Percentiles rank a stretch among this genome's conserved stretches.
Evolutionary conservation across 2,113 vertebrate genomes (phyloP).

Genomic region (Crotalus helleri): DNA sequence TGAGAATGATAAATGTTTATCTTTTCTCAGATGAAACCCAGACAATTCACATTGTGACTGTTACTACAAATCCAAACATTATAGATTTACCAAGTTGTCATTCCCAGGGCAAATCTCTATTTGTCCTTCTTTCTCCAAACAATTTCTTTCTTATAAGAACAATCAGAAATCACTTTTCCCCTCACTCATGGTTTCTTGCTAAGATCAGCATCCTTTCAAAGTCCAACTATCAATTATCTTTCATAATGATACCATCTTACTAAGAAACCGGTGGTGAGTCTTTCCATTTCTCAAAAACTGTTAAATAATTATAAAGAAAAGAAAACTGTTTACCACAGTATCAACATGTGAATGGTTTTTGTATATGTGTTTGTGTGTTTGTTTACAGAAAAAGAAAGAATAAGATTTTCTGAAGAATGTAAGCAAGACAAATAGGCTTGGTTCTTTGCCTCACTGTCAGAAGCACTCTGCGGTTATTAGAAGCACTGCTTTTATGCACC

Average conservation of each 20-base stretch:
- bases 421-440: conserved; percentile 92
- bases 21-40: not conserved
- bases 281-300: conserved; percentile 76
- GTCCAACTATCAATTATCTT: conserved; percentile 43
- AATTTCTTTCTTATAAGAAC: conserved; percentile 3
- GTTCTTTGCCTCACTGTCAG: conserved; percentile 95
- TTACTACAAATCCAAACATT: conserved; percentile 19
- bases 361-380: not conserved
- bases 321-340: conserved; percentile 80
- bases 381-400: not conserved
- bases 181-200: conserved; percentile 39
- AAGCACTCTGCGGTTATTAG: conserved; percentile 92
- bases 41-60: not conserved
- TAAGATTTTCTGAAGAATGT: conserved; percentile 76
- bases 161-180: conserved; percentile 9
- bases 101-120: not conserved
- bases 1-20: not conserved
- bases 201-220: conserved; percentile 50
- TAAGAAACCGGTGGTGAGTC: conserved; percentile 71
- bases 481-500: conserved; percentile 97
- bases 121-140: not conserved
- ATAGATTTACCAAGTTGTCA: not conserved
- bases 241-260: conserved; percentile 65
- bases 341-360: conserved; percentile 47
- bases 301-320: conserved; percentile 85